Conservation (phyloP, 1,140 invertebrate genomes). For the Uloborus diversus region DNA sequence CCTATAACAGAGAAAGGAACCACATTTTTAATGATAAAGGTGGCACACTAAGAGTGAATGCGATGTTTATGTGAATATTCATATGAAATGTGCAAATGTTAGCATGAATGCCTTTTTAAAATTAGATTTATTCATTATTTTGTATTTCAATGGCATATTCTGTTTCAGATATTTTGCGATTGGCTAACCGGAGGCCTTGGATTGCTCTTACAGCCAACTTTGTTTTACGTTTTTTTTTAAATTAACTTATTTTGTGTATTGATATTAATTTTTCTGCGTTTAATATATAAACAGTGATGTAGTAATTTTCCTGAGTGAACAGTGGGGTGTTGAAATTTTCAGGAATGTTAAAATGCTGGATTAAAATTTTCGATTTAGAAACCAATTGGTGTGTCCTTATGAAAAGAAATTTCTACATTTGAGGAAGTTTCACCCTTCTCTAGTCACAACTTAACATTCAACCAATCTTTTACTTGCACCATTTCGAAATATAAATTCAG, state of each 20-base stretch:
- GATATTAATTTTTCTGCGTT: neutral
- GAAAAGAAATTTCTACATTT: neutral
- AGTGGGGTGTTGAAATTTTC: neutral
- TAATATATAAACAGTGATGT: neutral
- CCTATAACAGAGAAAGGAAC: neutral
- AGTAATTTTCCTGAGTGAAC: neutral
- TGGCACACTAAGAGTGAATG: neutral
- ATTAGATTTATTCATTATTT: neutral
- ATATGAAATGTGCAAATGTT: neutral
- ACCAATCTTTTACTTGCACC: too few relatives aligned
- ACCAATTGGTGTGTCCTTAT: neutral
- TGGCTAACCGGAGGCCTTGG: neutral
- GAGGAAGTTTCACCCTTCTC: too few relatives aligned
- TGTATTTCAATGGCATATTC: constrained; percentile 20
- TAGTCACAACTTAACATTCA: too few relatives aligned
- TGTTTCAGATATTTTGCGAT: constrained; percentile 16
- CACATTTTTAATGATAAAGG: neutral
- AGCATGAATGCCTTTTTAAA: neutral
- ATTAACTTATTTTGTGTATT: neutral
- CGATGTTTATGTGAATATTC: neutral
- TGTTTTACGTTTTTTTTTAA: neutral
- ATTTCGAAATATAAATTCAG: too few relatives aligned
- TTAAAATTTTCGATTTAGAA: neutral
- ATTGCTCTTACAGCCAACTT: neutral
- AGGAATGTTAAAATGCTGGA: neutral